Evolutionary conservation across 1,140 invertebrate species (phyloP), one percentile per base, ranked within the genome.

Genomic region (Orius insidiosus): DNA sequence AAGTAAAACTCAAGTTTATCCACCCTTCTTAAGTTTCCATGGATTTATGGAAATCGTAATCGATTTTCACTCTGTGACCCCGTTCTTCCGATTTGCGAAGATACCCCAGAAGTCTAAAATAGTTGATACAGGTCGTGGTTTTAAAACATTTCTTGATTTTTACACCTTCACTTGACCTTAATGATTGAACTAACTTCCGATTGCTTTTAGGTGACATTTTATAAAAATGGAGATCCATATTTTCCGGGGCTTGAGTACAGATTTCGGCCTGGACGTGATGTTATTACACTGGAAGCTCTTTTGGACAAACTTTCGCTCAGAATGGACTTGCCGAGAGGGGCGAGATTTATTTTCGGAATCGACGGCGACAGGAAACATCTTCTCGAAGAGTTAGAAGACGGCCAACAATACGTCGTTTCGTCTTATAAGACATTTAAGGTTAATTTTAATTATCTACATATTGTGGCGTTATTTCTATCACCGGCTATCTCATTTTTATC

Each of bases 401-500:
- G 85, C 9, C 77, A 78, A n/a, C 81, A 79, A 7, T 94, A 94
- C 60, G 82, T 94, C 46, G 84, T 87, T 5, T 89, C 87, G 2
- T 87, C 83, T 9, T 86, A 85, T 56, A 88, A 87, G 61, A 79
- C 78, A n/a, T 87, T 92, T 64, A 87, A 89, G 76, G 84, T 85
- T 67, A 73, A 68, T 61, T 52, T 48, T n/a, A n/a, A n/a, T n/a
- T n/a, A n/a, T n/a, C 24, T 24, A 24, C 24, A 24, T 24, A 24
- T 24, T 24, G n/a, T n/a, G n/a, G n/a, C n/a, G n/a, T n/a, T n/a
- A n/a, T n/a, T n/a, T n/a, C n/a, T n/a, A n/a, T n/a, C n/a, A n/a
- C n/a, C n/a, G n/a, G n/a, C n/a, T n/a, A n/a, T n/a, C n/a, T n/a
- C n/a, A n/a, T n/a, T n/a, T n/a, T n/a, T n/a, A n/a, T n/a, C n/a